Base-by-base conservation (phyloP, 2,888 invertebrate genomes). In the Dynastes tityus region DNA sequence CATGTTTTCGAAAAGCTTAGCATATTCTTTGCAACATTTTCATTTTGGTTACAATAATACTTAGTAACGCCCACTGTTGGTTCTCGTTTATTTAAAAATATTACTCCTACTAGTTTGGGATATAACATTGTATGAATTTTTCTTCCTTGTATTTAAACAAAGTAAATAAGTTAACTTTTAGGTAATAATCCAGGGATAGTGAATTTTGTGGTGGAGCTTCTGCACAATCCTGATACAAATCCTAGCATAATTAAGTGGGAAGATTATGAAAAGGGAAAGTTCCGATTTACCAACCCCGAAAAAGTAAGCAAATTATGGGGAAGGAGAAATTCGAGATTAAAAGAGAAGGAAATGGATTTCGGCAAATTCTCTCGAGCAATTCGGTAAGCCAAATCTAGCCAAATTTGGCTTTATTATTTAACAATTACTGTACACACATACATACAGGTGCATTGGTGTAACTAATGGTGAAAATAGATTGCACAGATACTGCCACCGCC, bases 311-410 rank as follows among this genome's bases (percentile, higher is more conserved):
- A 94, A 84, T 90, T 96, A 65, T 97, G 97, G 97, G 97, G 97
- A 2, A 92, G 93, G 37, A 55, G 78, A 55, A 68, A 68, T 22
- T 27, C 67, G n/a, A 79, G 68, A 53, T 16, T n/a, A 8, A 75
- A 74, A 45, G 78, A 79, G n/a, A 79, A 79, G 45, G 76, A 94
- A 87, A 97, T 97, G 97, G 97, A 95, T 61, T 97, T 97, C 86
- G 97, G 97, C 88, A 97, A 97, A 89, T 92, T 97, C 85, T 96
- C 96, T 88, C 89, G 97, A 81, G 97, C 97, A 16, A 96, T 97
- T 94, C 92, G 95, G 94, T 94, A 87, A 78, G 64, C 65, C 5
- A 22, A 73, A 45, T 55, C 11, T 37, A 32, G 45, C 37, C 6
- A 3, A 3, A 37, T 6, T 37, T 3, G 37, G n/a, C 53, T 51